These are phyloP conservation scores for Pseudolaguvia tuberculata DNA, from an alignment of 2,113 vertebrate genomes.

Conservation along the genomic window DNA sequence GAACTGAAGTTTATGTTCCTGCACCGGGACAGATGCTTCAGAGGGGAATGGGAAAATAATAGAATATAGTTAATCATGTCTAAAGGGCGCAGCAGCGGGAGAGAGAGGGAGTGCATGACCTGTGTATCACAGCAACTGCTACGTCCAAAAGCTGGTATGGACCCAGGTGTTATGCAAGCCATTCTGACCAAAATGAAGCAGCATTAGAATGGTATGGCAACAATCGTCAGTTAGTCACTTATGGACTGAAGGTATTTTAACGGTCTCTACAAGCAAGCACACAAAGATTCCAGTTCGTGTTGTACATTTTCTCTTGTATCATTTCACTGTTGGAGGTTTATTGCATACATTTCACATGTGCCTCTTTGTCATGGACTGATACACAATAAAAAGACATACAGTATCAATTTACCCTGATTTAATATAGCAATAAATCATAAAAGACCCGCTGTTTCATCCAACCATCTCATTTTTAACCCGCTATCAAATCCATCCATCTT, in stretches of 20 bases:
- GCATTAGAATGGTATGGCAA: neutral
- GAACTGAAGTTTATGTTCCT: constrained; percentile 11
- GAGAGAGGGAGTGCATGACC: constrained; percentile 52
- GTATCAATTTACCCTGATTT: constrained; percentile 28
- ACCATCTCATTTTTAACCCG: constrained; percentile 4
- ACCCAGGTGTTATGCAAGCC: constrained; percentile 46
- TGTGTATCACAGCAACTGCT: constrained; percentile 66
- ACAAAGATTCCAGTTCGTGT: neutral
- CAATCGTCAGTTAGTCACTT: neutral
- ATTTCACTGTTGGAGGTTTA: constrained; percentile 27
- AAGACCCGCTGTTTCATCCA: neutral
- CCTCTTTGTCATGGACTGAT: constrained; percentile 4
- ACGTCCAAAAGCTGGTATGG: constrained; percentile 45
- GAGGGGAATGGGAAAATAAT: constrained; percentile 49
- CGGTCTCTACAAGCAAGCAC: neutral
- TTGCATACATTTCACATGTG: neutral
- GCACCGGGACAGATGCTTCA: constrained; percentile 55
- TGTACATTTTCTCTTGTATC: constrained; percentile 14
- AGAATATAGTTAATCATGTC: constrained; percentile 49
- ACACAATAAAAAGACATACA: constrained; percentile 18
- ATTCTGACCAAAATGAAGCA: constrained; percentile 11
- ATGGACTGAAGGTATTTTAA: neutral
- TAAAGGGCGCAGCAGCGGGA: constrained; percentile 42
- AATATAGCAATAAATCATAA: constrained; percentile 32
- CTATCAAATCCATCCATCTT: constrained; percentile 5